A percentile compares a stretch with the other conserved stretches of the same genome.
phyloP scores from a whole-genome alignment of 1,140 invertebrate species.

The Ylistrum balloti region DNA sequence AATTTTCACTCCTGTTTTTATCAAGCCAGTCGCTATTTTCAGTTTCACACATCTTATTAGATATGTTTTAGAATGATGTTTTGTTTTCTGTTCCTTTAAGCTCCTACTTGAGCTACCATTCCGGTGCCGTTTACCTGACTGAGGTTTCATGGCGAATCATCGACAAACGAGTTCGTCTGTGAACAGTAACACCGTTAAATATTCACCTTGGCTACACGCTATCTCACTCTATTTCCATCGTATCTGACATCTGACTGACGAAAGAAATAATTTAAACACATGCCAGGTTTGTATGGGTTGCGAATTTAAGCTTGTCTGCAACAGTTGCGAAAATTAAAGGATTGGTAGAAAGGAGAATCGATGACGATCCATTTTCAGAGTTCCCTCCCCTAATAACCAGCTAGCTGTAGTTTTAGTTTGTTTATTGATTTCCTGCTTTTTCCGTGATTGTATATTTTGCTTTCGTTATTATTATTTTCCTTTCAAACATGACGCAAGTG shows the following conservation, averaged over 20 bases:
- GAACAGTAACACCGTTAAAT: conserved; percentile 34
- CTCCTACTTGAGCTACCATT: conserved; percentile 37
- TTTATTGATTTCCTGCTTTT: neutral
- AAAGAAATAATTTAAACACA: conserved; percentile 40
- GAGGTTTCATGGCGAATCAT: conserved; percentile 37
- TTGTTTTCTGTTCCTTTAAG: conserved; percentile 39
- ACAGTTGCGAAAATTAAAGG: neutral
- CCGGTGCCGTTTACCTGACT: conserved; percentile 36
- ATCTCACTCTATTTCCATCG: conserved; percentile 26
- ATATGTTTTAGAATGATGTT: conserved; percentile 40
- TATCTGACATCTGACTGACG: conserved; percentile 33
- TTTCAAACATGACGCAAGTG: too few relatives aligned
- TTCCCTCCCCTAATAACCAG: conserved; percentile 11
- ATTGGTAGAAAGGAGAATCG: conserved; percentile 1
- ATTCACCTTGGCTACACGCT: conserved; percentile 31
- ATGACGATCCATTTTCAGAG: conserved; percentile 14
- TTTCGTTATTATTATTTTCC: too few relatives aligned
- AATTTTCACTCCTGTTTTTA: conserved; percentile 35
- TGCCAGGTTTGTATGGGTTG: conserved; percentile 37
- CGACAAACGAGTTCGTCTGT: conserved; percentile 24
- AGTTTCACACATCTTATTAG: conserved; percentile 32
- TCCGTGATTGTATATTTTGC: neutral
- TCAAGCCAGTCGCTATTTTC: conserved; percentile 32
- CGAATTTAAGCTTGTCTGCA: conserved; percentile 19
- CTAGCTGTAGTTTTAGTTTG: conserved; percentile 34